Evolutionary conservation across 1,140 invertebrate species (phyloP), one percentile per base, ranked within the genome.

Genomic region (Heliconius hewitsoni): DNA sequence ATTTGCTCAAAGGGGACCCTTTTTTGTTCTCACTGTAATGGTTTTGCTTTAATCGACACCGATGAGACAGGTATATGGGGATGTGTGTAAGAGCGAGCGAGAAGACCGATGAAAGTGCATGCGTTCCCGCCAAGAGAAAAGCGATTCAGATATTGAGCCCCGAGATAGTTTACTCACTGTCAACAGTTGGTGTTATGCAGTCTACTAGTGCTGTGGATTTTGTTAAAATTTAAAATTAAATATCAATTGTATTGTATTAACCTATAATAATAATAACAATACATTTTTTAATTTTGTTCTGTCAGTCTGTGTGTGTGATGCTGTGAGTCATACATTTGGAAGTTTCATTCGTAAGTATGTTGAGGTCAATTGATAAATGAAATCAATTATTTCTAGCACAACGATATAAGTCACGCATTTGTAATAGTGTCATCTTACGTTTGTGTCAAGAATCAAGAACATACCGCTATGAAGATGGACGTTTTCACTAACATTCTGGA

Each of bases 11-110:
- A 94, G 93, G 93, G 93, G 91, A 93, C 91, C 92, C 87, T 93
- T 94, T 94, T 94, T 94, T 94, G 93, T 94, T 94, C 93, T 93
- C 88, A 77, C 79, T 83, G 92, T 93, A 93, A 94, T 93, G 91
- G 92, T 91, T 92, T 92, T 87, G 91, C 84, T 90, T 91, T 92
- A 93, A 93, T 93, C 93, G 93, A 87, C 86, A 84, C 77, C 55
- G 37, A 46, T 81, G 85, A 87, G 83, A 88, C 82, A 85, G 73
- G 72, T 75, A 70, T 60, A 89, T 89, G 78, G 19, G 19, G 27
- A 39, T 8, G 1, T 30, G 19, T 18, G 37, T 71, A 5, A 60
- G 89, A 77, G 83, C 11, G 76, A 91, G 42, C 34, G 85, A 84
- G 90, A 90, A 19, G 72, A 50, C 78, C 78, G 77, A 87, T 77